Percentiles rank a stretch among this genome's conserved stretches.
Conservation (phyloP, 1,140 invertebrate species). For the Meloidogyne exigua region DNA sequence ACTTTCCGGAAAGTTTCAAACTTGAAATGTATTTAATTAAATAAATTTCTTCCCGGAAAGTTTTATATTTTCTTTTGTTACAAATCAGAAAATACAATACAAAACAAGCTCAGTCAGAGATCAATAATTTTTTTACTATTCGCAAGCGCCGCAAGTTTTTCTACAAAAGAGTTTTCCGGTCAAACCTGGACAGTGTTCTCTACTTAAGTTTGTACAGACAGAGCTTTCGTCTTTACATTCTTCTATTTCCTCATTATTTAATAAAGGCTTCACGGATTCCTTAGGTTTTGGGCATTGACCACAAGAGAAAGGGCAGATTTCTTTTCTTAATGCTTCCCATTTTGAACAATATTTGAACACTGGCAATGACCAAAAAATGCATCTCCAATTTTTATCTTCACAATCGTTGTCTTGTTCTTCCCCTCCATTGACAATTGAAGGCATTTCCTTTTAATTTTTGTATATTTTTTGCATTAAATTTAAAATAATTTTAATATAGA, state of each 20-base stretch:
- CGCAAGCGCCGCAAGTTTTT: background rate
- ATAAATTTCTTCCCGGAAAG: too few relatives aligned
- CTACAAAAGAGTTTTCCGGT: slow-evolving; percentile 12
- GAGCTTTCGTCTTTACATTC: slow-evolving; percentile 28
- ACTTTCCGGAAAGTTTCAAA: too few relatives aligned
- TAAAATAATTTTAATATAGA: background rate
- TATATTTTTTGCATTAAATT: background rate
- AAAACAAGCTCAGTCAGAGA: background rate
- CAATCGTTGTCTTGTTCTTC: slow-evolving; percentile 11
- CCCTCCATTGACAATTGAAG: background rate
- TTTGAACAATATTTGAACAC: slow-evolving; percentile 51
- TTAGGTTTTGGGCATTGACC: slow-evolving; percentile 32
- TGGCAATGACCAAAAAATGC: slow-evolving; percentile 49
- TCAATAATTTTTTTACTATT: background rate
- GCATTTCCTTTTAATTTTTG: background rate
- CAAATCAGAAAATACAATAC: too few relatives aligned
- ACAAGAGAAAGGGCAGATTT: slow-evolving; percentile 67
- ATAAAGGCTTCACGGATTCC: background rate
- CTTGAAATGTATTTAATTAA: too few relatives aligned
- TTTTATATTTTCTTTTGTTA: too few relatives aligned
- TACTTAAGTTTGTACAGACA: background rate
- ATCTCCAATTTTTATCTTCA: slow-evolving; percentile 55
- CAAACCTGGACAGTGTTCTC: background rate
- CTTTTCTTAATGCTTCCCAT: slow-evolving; percentile 44
- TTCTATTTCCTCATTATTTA: background rate